phyloP scores from a whole-genome alignment of 2,113 vertebrate genomes.

The Pholis gunnellus region DNA sequence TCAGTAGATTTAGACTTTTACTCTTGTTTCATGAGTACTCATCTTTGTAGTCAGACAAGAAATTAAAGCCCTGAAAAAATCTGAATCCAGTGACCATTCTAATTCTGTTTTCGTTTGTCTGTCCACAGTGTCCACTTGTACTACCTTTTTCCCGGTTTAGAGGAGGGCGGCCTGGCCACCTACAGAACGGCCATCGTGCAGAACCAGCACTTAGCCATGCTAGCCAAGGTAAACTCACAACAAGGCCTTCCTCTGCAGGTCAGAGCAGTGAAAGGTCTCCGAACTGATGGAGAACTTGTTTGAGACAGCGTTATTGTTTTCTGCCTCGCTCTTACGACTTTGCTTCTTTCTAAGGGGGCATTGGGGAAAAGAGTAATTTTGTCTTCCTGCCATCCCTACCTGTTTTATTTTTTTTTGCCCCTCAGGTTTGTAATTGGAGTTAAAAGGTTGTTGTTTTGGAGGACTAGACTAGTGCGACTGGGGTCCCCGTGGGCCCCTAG shows the following conservation, averaged over 20 bases:
- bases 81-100: neutral
- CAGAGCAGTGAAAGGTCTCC: neutral
- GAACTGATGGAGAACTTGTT: constrained; percentile 44
- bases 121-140: constrained; percentile 93
- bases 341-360: constrained; percentile 50
- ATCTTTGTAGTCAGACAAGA: neutral
- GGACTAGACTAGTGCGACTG: constrained; percentile 40
- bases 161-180: constrained; percentile 97
- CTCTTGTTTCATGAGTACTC: neutral
- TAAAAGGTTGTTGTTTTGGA: constrained; percentile 78
- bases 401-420: constrained; percentile 17
- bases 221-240: constrained; percentile 90
- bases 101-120: constrained; percentile 5
- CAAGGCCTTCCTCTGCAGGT: constrained; percentile 14
- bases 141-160: constrained; percentile 95
- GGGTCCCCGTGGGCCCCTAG: constrained; percentile 58
- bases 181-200: constrained; percentile 98
- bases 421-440: constrained; percentile 75
- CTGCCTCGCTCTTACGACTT: constrained; percentile 43
- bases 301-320: constrained; percentile 51
- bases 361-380: constrained; percentile 61
- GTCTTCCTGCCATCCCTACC: constrained; percentile 50
- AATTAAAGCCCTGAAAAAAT: neutral
- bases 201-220: constrained; percentile 98
- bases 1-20: neutral